A percentile compares a stretch with the other conserved stretches of the same genome.
Conservation (phyloP, 2,888 invertebrate genomes). For the Microchrysa polita region DNA sequence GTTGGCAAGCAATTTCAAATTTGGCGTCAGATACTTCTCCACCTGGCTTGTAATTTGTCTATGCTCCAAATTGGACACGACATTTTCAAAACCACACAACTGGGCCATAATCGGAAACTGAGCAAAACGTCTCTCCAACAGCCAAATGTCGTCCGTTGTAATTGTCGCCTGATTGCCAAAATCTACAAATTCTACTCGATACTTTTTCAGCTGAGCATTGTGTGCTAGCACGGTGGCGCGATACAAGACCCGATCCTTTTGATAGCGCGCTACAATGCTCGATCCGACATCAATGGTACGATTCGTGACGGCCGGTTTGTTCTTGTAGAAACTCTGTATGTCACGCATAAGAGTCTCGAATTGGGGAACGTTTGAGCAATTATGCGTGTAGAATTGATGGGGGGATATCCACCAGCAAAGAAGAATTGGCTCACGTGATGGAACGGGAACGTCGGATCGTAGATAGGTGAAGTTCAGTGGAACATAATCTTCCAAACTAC, state of each 20-base stretch:
- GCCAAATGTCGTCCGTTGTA: conserved; percentile 73
- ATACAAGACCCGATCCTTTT: conserved; percentile 76
- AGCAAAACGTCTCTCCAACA: conserved; percentile 73
- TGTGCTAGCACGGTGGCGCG: conserved; percentile 73
- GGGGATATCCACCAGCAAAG: conserved; percentile 83
- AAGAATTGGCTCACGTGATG: conserved; percentile 68
- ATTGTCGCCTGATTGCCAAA: conserved; percentile 78
- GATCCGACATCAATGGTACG: conserved; percentile 68
- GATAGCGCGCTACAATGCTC: conserved; percentile 75
- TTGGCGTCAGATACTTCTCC: conserved; percentile 60
- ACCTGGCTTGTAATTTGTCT: conserved; percentile 61
- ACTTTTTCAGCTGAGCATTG: conserved; percentile 68
- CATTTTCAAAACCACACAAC: conserved; percentile 72
- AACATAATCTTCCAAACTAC: conserved; percentile 63
- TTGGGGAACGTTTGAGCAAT: conserved; percentile 66
- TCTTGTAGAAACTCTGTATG: conserved; percentile 74
- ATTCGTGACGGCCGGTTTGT: conserved; percentile 56
- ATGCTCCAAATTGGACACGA: conserved; percentile 68
- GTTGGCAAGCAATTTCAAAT: conserved; percentile 59
- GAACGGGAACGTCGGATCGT: conserved; percentile 65
- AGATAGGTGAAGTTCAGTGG: conserved; percentile 66
- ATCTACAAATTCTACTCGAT: conserved; percentile 78
- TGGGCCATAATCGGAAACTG: conserved; percentile 76
- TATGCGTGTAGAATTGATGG: conserved; percentile 75
- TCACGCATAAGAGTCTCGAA: conserved; percentile 77